These are phyloP conservation scores for Idaea straminata DNA, from an alignment of 2,888 invertebrate genomes.

Conservation along the genomic window DNA sequence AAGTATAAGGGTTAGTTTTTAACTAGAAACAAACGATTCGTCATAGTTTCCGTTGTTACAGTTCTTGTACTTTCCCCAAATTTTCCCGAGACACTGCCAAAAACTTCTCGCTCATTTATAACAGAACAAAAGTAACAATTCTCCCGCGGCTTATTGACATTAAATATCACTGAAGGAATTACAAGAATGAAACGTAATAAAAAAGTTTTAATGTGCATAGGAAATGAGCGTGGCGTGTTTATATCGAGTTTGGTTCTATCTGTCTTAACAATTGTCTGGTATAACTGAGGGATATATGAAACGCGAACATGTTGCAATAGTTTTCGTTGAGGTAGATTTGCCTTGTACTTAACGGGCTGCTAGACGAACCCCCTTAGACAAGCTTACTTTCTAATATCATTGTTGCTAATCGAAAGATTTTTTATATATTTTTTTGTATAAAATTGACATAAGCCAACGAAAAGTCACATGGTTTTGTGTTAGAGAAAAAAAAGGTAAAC, in stretches of 20 bases:
- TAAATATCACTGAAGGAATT: slow-evolving; percentile 22
- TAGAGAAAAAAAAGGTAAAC: too few relatives aligned
- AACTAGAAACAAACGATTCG: too few relatives aligned
- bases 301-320: neutral
- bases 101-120: slow-evolving; percentile 5
- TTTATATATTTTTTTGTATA: too few relatives aligned
- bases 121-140: slow-evolving; percentile 22
- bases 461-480: too few relatives aligned
- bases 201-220: slow-evolving; percentile 41
- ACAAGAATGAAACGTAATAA: slow-evolving; percentile 30
- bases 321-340: neutral
- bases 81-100: neutral
- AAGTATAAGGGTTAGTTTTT: too few relatives aligned
- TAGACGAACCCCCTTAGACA: too few relatives aligned
- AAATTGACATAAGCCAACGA: too few relatives aligned
- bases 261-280: slow-evolving; percentile 10
- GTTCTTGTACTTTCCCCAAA: neutral
- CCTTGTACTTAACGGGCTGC: too few relatives aligned
- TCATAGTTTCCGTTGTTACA: neutral
- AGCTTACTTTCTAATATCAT: too few relatives aligned
- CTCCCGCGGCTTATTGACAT: slow-evolving; percentile 16
- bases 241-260: slow-evolving; percentile 29
- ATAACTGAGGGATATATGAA: neutral
- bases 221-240: slow-evolving; percentile 34
- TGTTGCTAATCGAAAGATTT: too few relatives aligned